phyloP scores from a whole-genome alignment of 2,113 vertebrate genomes.

The Odontophorus gujanensis region DNA sequence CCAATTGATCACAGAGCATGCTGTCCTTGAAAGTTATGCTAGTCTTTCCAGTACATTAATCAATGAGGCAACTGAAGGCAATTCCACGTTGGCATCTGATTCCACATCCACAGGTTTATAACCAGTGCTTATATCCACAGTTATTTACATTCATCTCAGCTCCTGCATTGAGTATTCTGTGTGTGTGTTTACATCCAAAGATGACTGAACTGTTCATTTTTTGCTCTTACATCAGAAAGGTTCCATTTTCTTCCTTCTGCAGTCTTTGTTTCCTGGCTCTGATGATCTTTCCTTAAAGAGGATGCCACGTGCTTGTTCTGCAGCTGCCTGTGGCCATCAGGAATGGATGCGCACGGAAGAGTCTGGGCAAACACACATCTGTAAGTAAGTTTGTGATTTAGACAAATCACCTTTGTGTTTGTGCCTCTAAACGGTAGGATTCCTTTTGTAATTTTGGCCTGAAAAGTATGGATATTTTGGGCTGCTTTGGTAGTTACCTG shows the following conservation, averaged over 20 bases:
- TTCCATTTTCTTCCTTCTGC: background rate
- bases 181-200: background rate
- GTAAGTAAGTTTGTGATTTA: background rate
- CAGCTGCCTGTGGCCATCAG: background rate
- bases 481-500: background rate
- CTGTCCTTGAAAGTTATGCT: conserved; percentile 26
- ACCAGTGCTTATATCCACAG: background rate
- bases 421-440: background rate
- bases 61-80: conserved; percentile 8
- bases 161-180: background rate
- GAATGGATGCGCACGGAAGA: background rate
- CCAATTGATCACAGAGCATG: conserved; percentile 32
- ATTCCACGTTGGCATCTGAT: background rate
- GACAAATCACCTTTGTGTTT: background rate
- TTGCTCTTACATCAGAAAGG: background rate
- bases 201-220: background rate
- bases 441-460: background rate
- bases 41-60: conserved; percentile 17
- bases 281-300: background rate
- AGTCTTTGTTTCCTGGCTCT: background rate
- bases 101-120: background rate
- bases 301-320: background rate
- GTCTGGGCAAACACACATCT: background rate
- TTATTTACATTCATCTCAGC: background rate
- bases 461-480: background rate